Percentiles rank a stretch among this genome's conserved stretches.
phyloP scores from a whole-genome alignment of 2,888 invertebrate genomes.

The Tachina lurida region DNA sequence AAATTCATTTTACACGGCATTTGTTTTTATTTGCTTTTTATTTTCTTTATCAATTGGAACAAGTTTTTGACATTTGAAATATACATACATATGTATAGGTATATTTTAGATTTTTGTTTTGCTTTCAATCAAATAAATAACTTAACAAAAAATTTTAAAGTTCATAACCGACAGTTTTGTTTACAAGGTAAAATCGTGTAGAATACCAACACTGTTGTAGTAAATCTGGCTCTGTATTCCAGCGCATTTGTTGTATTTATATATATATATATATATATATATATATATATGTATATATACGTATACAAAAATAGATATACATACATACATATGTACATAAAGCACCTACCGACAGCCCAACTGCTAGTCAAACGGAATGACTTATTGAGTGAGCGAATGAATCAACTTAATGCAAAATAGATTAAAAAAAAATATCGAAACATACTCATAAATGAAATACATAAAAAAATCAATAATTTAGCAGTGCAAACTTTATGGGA shows the following conservation, averaged over 20 bases:
- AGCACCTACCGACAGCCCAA: slow-evolving; percentile 3
- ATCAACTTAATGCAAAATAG: slow-evolving; percentile 48
- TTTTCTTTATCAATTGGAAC: slow-evolving; percentile 29
- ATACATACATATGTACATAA: neutral
- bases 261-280: no score
- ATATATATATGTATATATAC: neutral
- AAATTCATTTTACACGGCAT: slow-evolving; percentile 32
- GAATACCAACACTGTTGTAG: slow-evolving; percentile 25
- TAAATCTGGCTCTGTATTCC: neutral
- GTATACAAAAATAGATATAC: no score
- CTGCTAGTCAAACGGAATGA: neutral
- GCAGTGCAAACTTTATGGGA: slow-evolving; percentile 11
- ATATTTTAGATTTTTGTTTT: slow-evolving; percentile 4
- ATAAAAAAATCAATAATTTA: slow-evolving; percentile 15
- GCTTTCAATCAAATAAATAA: slow-evolving; percentile 24
- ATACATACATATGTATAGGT: neutral
- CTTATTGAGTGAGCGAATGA: slow-evolving; percentile 1
- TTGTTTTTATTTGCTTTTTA: slow-evolving; percentile 6
- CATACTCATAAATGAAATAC: slow-evolving; percentile 26
- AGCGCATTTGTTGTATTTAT: neutral
- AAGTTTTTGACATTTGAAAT: slow-evolving; percentile 30
- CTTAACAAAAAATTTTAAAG: slow-evolving; percentile 11
- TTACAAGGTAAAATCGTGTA: slow-evolving; percentile 54
- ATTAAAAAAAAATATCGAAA: slow-evolving; percentile 49
- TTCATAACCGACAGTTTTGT: slow-evolving; percentile 46